A percentile compares a stretch with the other conserved stretches of the same genome.
phyloP scores from a whole-genome alignment of 2,113 vertebrate species.

The Phoxinus phoxinus region DNA sequence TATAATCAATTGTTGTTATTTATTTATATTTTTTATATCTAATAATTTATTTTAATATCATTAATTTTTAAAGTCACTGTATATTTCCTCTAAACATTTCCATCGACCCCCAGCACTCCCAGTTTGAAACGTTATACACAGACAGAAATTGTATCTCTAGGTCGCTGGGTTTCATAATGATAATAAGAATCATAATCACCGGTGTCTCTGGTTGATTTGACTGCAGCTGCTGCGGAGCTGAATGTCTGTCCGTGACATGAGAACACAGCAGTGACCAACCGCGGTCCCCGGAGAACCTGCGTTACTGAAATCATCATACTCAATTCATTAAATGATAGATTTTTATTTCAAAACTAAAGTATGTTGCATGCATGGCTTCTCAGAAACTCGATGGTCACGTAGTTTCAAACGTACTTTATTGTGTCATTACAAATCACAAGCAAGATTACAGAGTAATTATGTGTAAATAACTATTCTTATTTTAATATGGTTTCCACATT shows the following conservation, averaged over 20 bases:
- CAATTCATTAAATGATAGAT: not conserved
- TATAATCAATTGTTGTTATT: not conserved
- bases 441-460: not conserved
- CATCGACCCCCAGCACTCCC: not conserved
- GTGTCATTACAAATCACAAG: not conserved
- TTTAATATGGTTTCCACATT: not conserved
- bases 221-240: conserved; percentile 56
- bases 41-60: too few relatives aligned
- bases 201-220: conserved; percentile 25
- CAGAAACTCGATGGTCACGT: not conserved
- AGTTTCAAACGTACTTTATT: not conserved
- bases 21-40: not conserved
- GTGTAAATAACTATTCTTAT: not conserved
- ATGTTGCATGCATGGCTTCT: not conserved
- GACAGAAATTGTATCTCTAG: not conserved
- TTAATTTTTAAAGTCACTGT: too few relatives aligned
- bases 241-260: conserved; percentile 51
- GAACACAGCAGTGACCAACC: conserved; percentile 34
- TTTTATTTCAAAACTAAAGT: not conserved
- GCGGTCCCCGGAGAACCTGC: conserved; percentile 54
- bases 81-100: not conserved
- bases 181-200: conserved; percentile 53
- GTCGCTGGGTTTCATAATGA: not conserved
- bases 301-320: conserved; percentile 29
- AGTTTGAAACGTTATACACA: not conserved